Evolutionary conservation across 2,113 vertebrate genomes (phyloP).

Genomic region (Tragulus kanchil): DNA sequence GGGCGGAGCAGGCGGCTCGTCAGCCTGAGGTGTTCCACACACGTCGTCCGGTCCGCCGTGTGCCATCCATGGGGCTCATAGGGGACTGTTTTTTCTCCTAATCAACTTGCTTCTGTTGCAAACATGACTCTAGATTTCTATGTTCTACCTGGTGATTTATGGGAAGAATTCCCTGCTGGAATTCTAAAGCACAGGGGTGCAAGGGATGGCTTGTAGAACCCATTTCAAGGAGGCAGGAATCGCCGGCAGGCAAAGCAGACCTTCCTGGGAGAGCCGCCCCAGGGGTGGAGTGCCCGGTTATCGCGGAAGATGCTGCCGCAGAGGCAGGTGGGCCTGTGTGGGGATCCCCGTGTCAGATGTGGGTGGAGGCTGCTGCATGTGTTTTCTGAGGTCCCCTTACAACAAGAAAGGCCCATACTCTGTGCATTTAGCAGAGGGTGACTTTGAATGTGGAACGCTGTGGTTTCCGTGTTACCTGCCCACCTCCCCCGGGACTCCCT

Average conservation of each 20-base stretch:
- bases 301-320: not conserved
- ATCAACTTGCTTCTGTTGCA: not conserved
- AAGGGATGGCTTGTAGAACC: not conserved
- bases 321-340: not conserved
- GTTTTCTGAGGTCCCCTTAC: not conserved
- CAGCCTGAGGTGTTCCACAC: not conserved
- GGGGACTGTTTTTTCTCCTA: not conserved
- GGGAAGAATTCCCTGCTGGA: not conserved
- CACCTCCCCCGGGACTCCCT: not conserved
- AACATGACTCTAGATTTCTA: not conserved
- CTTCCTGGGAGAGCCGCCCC: not conserved
- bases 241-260: not conserved
- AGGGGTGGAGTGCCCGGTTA: not conserved
- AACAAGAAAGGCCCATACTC: not conserved
- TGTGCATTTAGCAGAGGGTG: not conserved
- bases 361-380: accelerated
- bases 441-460: not conserved
- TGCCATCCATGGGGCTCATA: not conserved
- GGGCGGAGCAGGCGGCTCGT: not conserved
- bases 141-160: constrained; percentile 18
- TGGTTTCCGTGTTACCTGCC: not conserved
- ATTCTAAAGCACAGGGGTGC: not conserved
- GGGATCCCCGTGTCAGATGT: not conserved
- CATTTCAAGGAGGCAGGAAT: constrained; percentile 7
- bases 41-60: not conserved